Base-by-base conservation (phyloP, 1,140 invertebrate genomes). In the Phocides pigmalion region DNA sequence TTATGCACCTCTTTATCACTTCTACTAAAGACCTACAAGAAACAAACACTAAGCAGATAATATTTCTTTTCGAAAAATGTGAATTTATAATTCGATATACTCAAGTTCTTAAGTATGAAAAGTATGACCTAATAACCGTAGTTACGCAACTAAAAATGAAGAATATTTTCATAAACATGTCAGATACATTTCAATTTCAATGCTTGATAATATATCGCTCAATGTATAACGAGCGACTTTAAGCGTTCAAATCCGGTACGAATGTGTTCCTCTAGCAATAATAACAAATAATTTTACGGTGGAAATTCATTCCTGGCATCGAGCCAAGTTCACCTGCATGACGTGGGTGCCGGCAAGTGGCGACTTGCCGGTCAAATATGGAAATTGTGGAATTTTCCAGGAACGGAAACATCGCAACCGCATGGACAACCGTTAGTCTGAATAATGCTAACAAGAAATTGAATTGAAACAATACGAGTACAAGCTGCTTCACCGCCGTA, bases 321-420 rank as follows among this genome's bases (percentile, higher is more conserved):
- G 6, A 37, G 64, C 54, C 64, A 66, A 66, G 28, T 28, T 44
- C 54, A 66, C 64, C 64, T 66, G 41, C 8, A 15, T 20, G 61
- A 22, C 17, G 37, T 37, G 15, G 25, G 17, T 44, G 42, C 19
- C 20, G 16, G 17, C 28, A 4, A 37, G 47, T 56, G 44, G n/a
- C 17, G 59, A 67, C 54, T 11, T 16, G 9, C 41, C 22, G 41
- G 51, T 56, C 66, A 51, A 53, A 64, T 64, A 51, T 59, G 61
- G 51, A 58, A 63, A 64, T 64, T 59, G 53, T 49, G 22, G 39
- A 59, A 68, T 42, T 14, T 62, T 63, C 53, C 14, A 15, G 25
- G n/a, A 64, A 51, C 19, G 25, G 14, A 16, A 25, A 50, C 47
- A 50, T 11, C 12, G 28, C 44, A 47, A 47, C 15, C 12, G 11